Evolutionary conservation across 2,888 invertebrate genomes (phyloP), one percentile per base, ranked within the genome.

Genomic region (Eustalomyia histrio): DNA sequence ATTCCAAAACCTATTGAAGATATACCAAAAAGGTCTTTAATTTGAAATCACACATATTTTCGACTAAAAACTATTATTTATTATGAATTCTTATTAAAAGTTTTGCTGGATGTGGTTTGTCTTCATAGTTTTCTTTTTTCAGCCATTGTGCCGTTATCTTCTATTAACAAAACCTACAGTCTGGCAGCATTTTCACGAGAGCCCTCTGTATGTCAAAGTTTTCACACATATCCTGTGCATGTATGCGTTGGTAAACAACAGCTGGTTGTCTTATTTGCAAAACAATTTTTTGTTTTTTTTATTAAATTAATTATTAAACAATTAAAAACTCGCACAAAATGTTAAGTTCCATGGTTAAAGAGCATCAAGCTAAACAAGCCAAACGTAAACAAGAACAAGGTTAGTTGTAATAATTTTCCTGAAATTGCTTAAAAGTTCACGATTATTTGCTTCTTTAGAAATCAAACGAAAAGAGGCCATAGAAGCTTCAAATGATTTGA

Each of bases 391-490:
- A 97, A 86, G 92, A 94, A 80, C 97, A 97, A 93, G 96, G 96
- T 95, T 90, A 6, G 68, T 61, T 14, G 0, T 39, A 29, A 4
- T 29, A 4, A 1, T 7, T 29, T 29, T 29, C 7, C 29, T 39
- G 2, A 39, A 39, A 39, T 3, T 39, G 39, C 12, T 29, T 7
- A 29, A 29, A 29, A 6, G 29, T 29, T 29, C 3, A 24, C 24
- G 7, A 29, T 29, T 29, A 4, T 29, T 39, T 4, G 8, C 6
- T 14, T 12, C n/a, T 3, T 1, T 47, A 98, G 99, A 99, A 92
- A 94, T 94, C 86, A 96, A 97, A 91, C 94, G 97, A 72, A 97
- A 97, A 89, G 98, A 98, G 90, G 98, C 99, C 18, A 94, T 99
- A 79, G 94, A 94, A 84, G 96, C 99, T 69, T 97, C 99, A 1